Evolutionary conservation across 2,888 invertebrate genomes (phyloP).

Genomic region (Ommatoiulus sabulosus): DNA sequence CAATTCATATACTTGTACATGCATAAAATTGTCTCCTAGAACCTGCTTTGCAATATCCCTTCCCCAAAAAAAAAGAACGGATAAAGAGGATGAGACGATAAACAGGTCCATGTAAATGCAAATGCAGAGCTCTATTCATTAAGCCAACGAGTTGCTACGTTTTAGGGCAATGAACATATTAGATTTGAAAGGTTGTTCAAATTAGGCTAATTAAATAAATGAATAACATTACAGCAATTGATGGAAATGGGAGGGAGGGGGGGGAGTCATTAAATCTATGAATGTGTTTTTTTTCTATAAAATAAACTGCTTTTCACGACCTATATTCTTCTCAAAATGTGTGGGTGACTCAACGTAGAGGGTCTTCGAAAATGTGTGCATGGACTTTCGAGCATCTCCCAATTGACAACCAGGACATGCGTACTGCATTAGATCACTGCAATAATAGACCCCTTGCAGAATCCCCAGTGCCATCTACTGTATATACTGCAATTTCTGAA

Average conservation of each 20-base stretch:
- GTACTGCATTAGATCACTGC: no score
- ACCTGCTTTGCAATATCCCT: not conserved
- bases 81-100: not conserved
- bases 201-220: slow-evolving; percentile 34
- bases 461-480: no score
- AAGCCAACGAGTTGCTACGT: not conserved
- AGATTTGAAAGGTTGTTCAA: slow-evolving; percentile 10
- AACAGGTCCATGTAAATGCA: not conserved
- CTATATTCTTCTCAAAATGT: no score
- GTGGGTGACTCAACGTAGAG: not conserved
- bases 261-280: not conserved
- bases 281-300: not conserved
- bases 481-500: no score
- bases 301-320: not conserved
- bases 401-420: no score
- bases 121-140: slow-evolving; percentile 9
- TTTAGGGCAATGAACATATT: slow-evolving; percentile 12
- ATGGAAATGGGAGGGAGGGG: no score
- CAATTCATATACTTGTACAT: no score
- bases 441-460: not conserved
- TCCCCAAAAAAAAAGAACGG: not conserved
- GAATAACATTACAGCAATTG: slow-evolving; percentile 16
- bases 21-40: not conserved
- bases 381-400: no score
- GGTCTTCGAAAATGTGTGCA: not conserved